Conservation (phyloP, 2,113 vertebrate species). For the Australoheros scitulus region DNA sequence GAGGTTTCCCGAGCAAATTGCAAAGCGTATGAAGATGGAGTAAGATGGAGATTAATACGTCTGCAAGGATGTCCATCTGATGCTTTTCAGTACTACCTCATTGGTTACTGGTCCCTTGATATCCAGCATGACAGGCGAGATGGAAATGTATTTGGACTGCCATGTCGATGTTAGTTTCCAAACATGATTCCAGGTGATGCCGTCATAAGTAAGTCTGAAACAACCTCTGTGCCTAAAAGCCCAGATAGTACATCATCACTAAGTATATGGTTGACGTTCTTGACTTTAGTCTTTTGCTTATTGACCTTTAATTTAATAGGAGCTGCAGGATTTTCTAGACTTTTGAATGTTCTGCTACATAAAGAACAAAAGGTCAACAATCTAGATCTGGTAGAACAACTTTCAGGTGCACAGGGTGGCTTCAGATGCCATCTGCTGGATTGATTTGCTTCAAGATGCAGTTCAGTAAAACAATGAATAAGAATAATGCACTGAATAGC, state of each 20-base stretch:
- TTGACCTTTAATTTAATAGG: neutral
- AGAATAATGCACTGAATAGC: neutral
- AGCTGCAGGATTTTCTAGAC: neutral
- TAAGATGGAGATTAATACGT: too few relatives aligned
- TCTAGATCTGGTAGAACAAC: neutral
- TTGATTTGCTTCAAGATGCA: neutral
- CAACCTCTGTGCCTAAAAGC: neutral
- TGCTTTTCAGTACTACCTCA: too few relatives aligned
- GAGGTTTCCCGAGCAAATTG: too few relatives aligned
- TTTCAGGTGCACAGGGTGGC: neutral
- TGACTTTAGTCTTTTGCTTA: neutral
- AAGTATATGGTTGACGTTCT: neutral
- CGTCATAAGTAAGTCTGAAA: neutral
- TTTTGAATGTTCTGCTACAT: neutral
- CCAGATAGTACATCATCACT: neutral
- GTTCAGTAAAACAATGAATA: neutral
- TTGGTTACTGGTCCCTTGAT: too few relatives aligned
- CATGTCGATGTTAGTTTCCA: too few relatives aligned
- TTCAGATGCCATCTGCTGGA: neutral
- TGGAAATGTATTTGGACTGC: too few relatives aligned
- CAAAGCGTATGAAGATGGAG: too few relatives aligned
- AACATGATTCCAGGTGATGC: neutral
- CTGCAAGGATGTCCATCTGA: too few relatives aligned
- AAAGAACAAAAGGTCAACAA: neutral
- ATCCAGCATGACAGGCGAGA: too few relatives aligned